These are phyloP conservation scores for Fulmarus glacialis DNA, from an alignment of 2,113 vertebrate genomes.

Conservation along the genomic window DNA sequence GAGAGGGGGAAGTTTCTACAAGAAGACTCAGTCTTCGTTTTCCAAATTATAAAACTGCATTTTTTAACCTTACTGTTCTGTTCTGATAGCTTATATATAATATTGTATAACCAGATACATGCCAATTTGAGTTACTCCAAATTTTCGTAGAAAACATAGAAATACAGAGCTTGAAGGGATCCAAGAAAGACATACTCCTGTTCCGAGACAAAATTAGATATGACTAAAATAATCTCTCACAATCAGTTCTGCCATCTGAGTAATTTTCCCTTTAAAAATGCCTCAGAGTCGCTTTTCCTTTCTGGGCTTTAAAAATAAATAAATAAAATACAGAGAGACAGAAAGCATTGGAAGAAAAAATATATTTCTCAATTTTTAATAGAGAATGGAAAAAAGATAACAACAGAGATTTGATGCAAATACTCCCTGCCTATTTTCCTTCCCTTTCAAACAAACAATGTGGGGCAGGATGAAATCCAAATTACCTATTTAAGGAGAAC, in stretches of 20 bases:
- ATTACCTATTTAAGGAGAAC: not conserved
- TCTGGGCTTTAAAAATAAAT: not conserved
- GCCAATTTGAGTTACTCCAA: not conserved
- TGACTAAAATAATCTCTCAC: not conserved
- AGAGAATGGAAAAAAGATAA: not conserved
- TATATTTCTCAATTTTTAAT: not conserved
- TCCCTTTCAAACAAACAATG: not conserved
- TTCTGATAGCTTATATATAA: not conserved
- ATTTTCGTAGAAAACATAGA: not conserved
- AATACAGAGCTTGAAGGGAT: not conserved
- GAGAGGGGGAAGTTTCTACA: not conserved
- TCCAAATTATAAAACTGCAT: fast-evolving
- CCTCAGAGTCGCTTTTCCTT: not conserved
- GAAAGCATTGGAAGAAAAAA: not conserved
- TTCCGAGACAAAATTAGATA: slow-evolving; percentile 9
- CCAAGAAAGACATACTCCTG: not conserved
- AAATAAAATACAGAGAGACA: not conserved
- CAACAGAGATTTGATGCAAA: not conserved
- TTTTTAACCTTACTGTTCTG: not conserved
- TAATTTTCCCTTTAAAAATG: not conserved
- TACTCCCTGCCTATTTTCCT: not conserved
- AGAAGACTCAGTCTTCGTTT: not conserved
- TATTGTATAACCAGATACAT: not conserved
- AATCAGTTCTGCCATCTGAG: not conserved
- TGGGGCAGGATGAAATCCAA: not conserved